Base-by-base conservation (phyloP, 1,140 invertebrate species). In the Trichogramma pretiosum region DNA sequence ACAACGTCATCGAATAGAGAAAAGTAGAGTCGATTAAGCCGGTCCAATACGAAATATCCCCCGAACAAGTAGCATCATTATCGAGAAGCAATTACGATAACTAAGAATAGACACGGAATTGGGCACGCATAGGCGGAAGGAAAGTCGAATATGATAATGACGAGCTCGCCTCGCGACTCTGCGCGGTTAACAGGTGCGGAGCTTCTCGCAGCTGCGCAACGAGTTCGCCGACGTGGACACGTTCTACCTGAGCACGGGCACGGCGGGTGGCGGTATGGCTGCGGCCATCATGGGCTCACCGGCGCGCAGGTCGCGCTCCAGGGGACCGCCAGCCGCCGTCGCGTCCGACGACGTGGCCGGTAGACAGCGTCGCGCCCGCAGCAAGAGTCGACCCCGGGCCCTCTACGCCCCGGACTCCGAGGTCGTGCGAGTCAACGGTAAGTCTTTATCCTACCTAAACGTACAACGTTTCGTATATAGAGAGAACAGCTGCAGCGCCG, bases 191-290 rank as follows among this genome's bases (percentile, higher is more conserved):
- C 57, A 88, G 85, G 84, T 95, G 3, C 77, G 89, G 50, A 93
- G 90, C 67, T 93, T 93, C 65, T 93, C 89, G 0, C 90, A 94
- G 55, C 66, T 95, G 26, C 79, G 89, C 32, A 89, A 92, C 60
- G 90, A 94, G 59, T 91, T 92, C 60, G 85, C 87, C 1, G 87
- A 91, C 56, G 84, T 91, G 28, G 88, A 92, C 61, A 91, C 88
- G 10, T 94, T 94, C 68, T 92, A 91, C 63, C 69, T 93, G 57
- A 84, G 83, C 11, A 76, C 79, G 14, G 78, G 80, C 1, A 68
- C 74, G 11, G 78, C 80, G 0, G 68, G 74, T 21, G 65, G 64
- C 2, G 65, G 64, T 1, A n/a, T n/a, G n/a, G 63, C 66, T 17
- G 62, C 71, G 5, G 67, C 67, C 11, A 65, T 68, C 0, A 74